Evolutionary conservation across 2,113 vertebrate species (phyloP).

Genomic region (Bos taurus): DNA sequence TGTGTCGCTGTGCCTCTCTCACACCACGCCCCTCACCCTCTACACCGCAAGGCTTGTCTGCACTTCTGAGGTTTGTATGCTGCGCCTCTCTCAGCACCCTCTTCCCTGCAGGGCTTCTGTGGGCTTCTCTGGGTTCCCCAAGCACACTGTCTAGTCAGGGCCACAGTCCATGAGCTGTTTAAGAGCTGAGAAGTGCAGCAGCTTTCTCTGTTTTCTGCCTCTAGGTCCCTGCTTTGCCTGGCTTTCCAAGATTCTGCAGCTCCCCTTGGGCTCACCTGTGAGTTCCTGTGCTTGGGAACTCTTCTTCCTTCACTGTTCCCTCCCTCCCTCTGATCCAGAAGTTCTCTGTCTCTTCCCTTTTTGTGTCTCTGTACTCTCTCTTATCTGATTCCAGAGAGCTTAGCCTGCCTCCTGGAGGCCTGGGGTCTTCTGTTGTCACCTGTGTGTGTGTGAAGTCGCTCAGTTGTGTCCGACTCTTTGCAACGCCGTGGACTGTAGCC

Average conservation of each 20-base stretch:
- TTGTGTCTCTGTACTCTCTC: not conserved
- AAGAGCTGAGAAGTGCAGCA: not conserved
- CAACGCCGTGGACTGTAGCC: too few species aligned
- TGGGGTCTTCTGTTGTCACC: not conserved
- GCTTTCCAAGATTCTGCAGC: not conserved
- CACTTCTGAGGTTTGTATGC: not conserved
- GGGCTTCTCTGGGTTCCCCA: not conserved
- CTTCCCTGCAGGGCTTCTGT: not conserved
- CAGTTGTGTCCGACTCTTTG: too few species aligned
- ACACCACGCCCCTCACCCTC: not conserved
- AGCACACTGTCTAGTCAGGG: not conserved
- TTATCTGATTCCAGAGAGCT: not conserved
- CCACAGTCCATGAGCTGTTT: not conserved
- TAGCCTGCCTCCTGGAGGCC: not conserved
- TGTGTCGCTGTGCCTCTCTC: not conserved
- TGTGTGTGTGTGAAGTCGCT: not conserved
- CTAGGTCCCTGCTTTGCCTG: not conserved
- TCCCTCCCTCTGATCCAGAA: not conserved
- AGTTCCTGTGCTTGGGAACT: not conserved
- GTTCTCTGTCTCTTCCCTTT: not conserved
- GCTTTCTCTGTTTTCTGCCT: not conserved
- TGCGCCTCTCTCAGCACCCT: not conserved
- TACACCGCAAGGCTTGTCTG: not conserved
- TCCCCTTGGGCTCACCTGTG: not conserved
- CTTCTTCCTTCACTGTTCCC: not conserved